Conservation (phyloP, 92 coral and sea anemone species). For the Zoanthus sociatus region DNA sequence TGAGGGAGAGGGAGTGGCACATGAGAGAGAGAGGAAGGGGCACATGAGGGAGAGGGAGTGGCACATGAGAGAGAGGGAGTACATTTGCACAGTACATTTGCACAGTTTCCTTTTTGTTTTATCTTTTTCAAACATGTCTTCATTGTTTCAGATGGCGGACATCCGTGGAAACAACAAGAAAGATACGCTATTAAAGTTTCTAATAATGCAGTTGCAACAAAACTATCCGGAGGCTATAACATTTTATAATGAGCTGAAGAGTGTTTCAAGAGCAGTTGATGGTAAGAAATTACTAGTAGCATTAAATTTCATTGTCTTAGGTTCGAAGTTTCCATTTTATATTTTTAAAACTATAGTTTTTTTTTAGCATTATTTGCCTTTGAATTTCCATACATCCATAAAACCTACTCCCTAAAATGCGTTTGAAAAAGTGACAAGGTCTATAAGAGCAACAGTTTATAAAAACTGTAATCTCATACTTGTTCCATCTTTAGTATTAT, state of each 20-base stretch:
- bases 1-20: no score
- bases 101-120: neutral
- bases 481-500: no score
- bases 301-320: neutral
- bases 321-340: neutral
- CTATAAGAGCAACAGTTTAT: no score
- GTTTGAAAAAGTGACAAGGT: no score
- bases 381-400: no score
- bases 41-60: no score
- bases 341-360: neutral
- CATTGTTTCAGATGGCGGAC: conserved; percentile 78
- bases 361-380: no score
- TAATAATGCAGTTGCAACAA: conserved; percentile 74
- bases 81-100: neutral
- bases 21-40: no score
- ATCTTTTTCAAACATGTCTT: neutral
- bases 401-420: no score
- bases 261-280: conserved; percentile 80
- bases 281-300: conserved; percentile 54
- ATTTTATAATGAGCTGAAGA: conserved; percentile 72
- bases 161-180: conserved; percentile 88
- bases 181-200: conserved; percentile 78
- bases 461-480: no score
- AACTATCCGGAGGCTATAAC: conserved; percentile 72
- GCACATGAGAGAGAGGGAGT: no score